Conservation (phyloP, 2,113 vertebrate genomes). For the Dissostichus mawsoni region DNA sequence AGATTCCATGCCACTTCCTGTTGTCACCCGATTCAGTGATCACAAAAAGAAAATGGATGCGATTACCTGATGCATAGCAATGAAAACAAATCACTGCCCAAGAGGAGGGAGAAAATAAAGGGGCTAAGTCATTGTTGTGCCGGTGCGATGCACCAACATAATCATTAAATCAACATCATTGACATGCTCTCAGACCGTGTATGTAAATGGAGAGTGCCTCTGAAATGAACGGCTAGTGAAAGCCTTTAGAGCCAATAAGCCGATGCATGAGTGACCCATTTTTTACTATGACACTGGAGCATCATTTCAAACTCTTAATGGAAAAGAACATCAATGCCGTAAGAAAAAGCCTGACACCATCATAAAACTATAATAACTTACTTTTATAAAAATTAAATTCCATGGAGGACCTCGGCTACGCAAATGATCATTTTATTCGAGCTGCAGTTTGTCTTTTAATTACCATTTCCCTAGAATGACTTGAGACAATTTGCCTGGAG, state of each 20-base stretch:
- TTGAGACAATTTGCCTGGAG: constrained; percentile 62
- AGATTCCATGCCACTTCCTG: neutral
- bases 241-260: constrained; percentile 51
- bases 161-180: constrained; percentile 57
- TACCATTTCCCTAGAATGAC: constrained; percentile 62
- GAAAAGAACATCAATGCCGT: constrained; percentile 39
- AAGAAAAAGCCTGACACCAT: constrained; percentile 50
- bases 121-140: constrained; percentile 23
- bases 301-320: constrained; percentile 56
- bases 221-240: constrained; percentile 22
- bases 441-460: constrained; percentile 67
- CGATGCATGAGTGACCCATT: constrained; percentile 59
- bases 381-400: constrained; percentile 61
- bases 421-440: constrained; percentile 38
- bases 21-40: neutral
- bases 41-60: neutral
- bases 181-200: constrained; percentile 28
- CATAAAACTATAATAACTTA: constrained; percentile 54
- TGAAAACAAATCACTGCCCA: constrained; percentile 6
- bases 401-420: constrained; percentile 12
- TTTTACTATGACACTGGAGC: constrained; percentile 49
- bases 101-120: neutral
- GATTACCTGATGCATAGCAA: neutral
- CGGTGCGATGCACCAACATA: constrained; percentile 13
- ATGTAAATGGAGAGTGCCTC: constrained; percentile 49